Evolutionary conservation across 1,140 invertebrate species (phyloP).

Genomic region (Harpegnathos saltator): DNA sequence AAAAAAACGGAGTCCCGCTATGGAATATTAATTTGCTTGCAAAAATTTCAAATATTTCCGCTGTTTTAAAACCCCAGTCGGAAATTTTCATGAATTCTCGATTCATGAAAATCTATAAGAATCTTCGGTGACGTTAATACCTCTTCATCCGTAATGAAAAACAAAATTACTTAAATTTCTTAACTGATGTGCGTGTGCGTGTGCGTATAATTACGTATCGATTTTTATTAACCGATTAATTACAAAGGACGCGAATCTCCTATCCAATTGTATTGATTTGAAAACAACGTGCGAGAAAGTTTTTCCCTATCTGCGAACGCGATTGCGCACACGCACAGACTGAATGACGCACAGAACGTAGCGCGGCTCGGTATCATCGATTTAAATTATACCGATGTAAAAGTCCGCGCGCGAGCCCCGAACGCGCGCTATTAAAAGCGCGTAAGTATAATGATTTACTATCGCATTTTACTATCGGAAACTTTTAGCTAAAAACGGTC

Average conservation of each 20-base stretch:
- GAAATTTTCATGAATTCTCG: constrained; percentile 34
- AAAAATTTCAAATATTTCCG: constrained; percentile 43
- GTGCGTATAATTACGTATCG: too few relatives aligned
- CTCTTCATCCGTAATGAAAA: too few relatives aligned
- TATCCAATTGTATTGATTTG: too few relatives aligned
- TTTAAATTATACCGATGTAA: constrained; percentile 24
- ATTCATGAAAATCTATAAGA: constrained; percentile 26
- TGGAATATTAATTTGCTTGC: constrained; percentile 40
- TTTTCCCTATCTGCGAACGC: not conserved
- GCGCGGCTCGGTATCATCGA: not conserved
- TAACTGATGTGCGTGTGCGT: too few relatives aligned
- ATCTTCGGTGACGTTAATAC: not conserved
- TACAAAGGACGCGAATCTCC: too few relatives aligned
- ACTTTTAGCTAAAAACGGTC: constrained; percentile 34
- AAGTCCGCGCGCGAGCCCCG: not conserved
- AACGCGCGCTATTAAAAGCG: constrained; percentile 29
- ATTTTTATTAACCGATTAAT: too few relatives aligned
- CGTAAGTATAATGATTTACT: constrained; percentile 40
- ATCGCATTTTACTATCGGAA: constrained; percentile 24
- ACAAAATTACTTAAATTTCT: too few relatives aligned
- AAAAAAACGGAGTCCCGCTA: constrained; percentile 1
- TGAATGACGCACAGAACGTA: not conserved
- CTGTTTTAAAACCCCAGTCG: constrained; percentile 16
- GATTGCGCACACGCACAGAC: not conserved
- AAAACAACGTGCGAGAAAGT: too few relatives aligned